Evolutionary conservation across 2,113 vertebrate genomes (phyloP).

Genomic region (Podarcis raffonei): DNA sequence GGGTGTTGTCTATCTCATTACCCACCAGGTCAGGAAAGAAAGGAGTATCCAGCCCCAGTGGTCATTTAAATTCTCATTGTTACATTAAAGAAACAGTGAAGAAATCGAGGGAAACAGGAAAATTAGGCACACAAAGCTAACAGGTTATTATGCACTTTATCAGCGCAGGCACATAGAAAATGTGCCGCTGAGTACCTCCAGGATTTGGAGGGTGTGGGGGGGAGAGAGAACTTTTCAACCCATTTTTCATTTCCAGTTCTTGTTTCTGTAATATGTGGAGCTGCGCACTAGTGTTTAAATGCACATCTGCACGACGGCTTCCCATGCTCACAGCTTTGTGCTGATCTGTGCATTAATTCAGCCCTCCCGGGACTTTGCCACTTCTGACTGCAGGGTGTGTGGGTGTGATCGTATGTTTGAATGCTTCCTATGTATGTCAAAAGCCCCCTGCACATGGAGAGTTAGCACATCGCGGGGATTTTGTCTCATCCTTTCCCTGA

Average conservation of each 20-base stretch:
- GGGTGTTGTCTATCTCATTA: slow-evolving; percentile 80
- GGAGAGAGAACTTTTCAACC: background rate
- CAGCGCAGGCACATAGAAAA: background rate
- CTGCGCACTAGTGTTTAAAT: slow-evolving; percentile 36
- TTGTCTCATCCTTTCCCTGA: background rate
- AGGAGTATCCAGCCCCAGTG: slow-evolving; percentile 67
- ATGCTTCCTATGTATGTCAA: background rate
- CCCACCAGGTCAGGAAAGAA: slow-evolving; percentile 70
- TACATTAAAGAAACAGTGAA: slow-evolving; percentile 76
- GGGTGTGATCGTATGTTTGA: background rate
- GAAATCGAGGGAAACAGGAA: slow-evolving; percentile 63
- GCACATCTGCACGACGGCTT: slow-evolving; percentile 17
- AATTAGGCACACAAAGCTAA: slow-evolving; percentile 61
- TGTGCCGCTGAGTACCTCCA: background rate
- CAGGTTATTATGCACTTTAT: slow-evolving; percentile 32
- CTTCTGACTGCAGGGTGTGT: background rate
- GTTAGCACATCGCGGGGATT: background rate
- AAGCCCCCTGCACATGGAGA: background rate
- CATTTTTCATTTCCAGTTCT: slow-evolving; percentile 39
- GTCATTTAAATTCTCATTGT: slow-evolving; percentile 81
- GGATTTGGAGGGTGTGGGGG: background rate
- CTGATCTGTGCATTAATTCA: background rate
- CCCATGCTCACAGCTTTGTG: background rate
- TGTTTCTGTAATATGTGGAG: slow-evolving; percentile 13
- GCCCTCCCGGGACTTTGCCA: background rate